A percentile compares a stretch with the other conserved stretches of the same genome.
phyloP scores from a whole-genome alignment of 53 echinoderm and acorn worm species.

The Astropecten irregularis region DNA sequence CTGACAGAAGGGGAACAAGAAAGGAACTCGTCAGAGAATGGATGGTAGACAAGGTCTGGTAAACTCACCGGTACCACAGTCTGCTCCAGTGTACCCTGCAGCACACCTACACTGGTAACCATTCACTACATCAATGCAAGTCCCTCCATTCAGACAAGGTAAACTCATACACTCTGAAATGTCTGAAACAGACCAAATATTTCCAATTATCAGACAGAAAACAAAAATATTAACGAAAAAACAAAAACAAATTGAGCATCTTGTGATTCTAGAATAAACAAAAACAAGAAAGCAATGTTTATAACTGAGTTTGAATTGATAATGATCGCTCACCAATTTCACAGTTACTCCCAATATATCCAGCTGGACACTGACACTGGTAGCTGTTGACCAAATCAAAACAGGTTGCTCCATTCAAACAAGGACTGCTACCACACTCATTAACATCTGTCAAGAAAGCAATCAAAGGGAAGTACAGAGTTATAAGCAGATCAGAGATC shows the following conservation, averaged over 20 bases:
- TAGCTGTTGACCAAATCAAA: slow-evolving; percentile 29
- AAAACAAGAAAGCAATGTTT: no score
- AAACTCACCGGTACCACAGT: slow-evolving; percentile 38
- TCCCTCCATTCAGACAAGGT: slow-evolving; percentile 34
- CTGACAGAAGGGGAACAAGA: no score
- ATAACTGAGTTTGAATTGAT: background rate
- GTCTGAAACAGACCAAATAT: background rate
- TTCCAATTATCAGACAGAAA: background rate
- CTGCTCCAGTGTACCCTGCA: slow-evolving; percentile 26
- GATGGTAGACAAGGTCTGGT: no score
- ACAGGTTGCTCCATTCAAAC: slow-evolving; percentile 55
- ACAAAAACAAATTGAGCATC: no score
- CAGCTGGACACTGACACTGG: slow-evolving; percentile 39
- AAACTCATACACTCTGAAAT: background rate
- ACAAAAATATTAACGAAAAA: no score
- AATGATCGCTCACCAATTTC: slow-evolving; percentile 2
- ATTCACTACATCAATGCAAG: slow-evolving; percentile 33
- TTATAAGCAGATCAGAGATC: no score
- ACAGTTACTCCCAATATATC: slow-evolving; percentile 20
- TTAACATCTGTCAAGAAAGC: slow-evolving; percentile 8
- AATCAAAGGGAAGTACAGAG: background rate
- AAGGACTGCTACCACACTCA: slow-evolving; percentile 37
- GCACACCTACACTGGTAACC: slow-evolving; percentile 39
- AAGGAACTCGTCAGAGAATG: no score
- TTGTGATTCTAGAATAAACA: no score